phyloP scores from a whole-genome alignment of 37 sponge, comb jelly and placozoan genomes.

The Spongilla lacustris region DNA sequence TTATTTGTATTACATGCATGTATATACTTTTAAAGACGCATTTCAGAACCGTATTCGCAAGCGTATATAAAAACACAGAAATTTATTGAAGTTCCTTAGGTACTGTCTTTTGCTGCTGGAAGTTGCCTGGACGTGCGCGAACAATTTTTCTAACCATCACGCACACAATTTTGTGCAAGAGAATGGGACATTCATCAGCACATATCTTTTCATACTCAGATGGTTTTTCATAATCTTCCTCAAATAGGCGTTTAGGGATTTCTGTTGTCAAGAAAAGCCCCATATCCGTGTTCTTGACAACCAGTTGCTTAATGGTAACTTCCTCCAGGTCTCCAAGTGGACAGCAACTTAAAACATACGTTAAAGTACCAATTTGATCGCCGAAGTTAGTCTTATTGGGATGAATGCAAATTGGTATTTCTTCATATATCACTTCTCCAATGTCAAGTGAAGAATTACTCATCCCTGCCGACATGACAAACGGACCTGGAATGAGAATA shows the following conservation, averaged over 20 bases:
- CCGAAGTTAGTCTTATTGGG: conserved; percentile 51
- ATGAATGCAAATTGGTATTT: conserved; percentile 9
- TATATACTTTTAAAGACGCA: too few species aligned
- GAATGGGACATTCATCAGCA: conserved; percentile 16
- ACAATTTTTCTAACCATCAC: conserved; percentile 22
- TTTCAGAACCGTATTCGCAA: too few species aligned
- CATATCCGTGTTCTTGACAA: conserved; percentile 29
- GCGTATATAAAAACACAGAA: too few species aligned
- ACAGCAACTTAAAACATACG: neutral
- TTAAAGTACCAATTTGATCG: conserved; percentile 35
- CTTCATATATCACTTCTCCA: conserved; percentile 38
- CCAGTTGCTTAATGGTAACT: conserved; percentile 24
- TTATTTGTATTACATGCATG: too few species aligned
- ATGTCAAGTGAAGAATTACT: conserved; percentile 31
- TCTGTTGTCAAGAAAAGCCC: neutral
- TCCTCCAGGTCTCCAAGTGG: conserved; percentile 16
- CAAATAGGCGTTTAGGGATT: conserved; percentile 6
- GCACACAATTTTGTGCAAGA: conserved; percentile 45
- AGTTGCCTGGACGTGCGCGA: conserved; percentile 13
- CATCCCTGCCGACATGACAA: conserved; percentile 43
- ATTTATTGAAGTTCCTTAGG: too few species aligned
- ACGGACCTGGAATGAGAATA: conserved; percentile 51
- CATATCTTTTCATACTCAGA: conserved; percentile 24
- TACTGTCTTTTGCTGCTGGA: too few species aligned
- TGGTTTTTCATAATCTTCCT: neutral